These are phyloP conservation scores for Peromyscus attwateri DNA, from an alignment of 2,797 vertebrate genomes.

Conservation along the genomic window DNA sequence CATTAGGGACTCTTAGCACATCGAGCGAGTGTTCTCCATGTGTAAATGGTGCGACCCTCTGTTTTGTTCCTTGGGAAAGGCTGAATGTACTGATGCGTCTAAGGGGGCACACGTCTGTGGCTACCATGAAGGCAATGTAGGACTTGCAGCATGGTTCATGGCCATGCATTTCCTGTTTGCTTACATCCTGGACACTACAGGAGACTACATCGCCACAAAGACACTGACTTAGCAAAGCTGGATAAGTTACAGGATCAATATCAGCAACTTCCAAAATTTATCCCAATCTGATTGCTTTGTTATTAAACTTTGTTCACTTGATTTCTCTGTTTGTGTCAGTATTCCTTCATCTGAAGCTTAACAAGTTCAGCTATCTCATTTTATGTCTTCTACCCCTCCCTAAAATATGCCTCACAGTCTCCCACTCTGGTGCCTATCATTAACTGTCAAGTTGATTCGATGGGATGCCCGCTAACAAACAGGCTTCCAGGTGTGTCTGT, in stretches of 20 bases:
- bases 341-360: background rate
- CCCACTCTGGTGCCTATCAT: background rate
- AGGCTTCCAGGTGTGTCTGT: background rate
- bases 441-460: background rate
- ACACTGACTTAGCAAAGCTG: background rate
- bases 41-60: background rate
- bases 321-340: background rate
- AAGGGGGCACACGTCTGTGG: background rate
- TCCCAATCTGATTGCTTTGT: background rate
- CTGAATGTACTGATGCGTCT: background rate
- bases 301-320: background rate
- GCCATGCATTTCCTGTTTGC: background rate
- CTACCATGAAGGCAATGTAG: background rate
- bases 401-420: background rate
- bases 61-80: background rate
- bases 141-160: fast-evolving
- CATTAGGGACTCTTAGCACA: constrained; percentile 68
- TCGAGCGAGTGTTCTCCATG: constrained; percentile 18
- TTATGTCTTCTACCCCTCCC: background rate
- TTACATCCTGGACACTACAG: background rate
- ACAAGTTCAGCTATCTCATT: background rate
- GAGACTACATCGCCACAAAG: background rate
- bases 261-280: background rate
- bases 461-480: background rate
- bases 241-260: background rate